Conservation (phyloP, 2,888 invertebrate genomes). For the Phengaris alcon region DNA sequence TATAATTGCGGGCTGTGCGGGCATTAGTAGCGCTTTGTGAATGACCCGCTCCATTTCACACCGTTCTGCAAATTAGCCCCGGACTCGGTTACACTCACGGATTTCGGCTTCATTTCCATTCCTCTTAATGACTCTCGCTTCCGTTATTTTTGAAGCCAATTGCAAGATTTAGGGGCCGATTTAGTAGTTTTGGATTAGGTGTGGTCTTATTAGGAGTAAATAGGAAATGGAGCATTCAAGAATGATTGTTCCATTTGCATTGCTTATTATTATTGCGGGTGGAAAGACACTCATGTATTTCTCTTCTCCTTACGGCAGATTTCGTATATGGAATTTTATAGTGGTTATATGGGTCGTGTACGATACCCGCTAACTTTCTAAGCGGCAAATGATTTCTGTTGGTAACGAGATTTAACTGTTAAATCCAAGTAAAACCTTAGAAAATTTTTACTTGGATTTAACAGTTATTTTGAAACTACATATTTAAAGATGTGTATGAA, state of each 20-base stretch:
- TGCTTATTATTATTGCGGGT: no score
- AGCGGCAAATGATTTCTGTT: no score
- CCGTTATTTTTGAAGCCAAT: constrained; percentile 13
- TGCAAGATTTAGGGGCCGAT: neutral
- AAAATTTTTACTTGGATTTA: no score
- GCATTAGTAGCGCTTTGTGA: constrained; percentile 72
- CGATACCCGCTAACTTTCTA: no score
- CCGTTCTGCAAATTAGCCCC: constrained; percentile 64
- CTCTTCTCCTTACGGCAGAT: no score
- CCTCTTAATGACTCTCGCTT: constrained; percentile 16
- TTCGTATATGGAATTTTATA: no score
- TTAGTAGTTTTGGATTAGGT: neutral
- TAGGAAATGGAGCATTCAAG: neutral
- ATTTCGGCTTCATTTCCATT: constrained; percentile 5
- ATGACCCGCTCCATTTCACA: constrained; percentile 72
- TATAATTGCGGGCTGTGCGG: constrained; percentile 66
- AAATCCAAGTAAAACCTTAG: no score
- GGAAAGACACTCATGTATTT: no score
- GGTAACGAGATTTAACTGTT: no score
- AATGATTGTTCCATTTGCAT: neutral
- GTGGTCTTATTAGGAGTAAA: neutral
- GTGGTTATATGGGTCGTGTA: no score
- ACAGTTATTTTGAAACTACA: no score
- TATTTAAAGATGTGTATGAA: no score
- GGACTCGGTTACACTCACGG: constrained; percentile 37